phyloP scores from a whole-genome alignment of 2,113 vertebrate species.

The Fregata magnificens region DNA sequence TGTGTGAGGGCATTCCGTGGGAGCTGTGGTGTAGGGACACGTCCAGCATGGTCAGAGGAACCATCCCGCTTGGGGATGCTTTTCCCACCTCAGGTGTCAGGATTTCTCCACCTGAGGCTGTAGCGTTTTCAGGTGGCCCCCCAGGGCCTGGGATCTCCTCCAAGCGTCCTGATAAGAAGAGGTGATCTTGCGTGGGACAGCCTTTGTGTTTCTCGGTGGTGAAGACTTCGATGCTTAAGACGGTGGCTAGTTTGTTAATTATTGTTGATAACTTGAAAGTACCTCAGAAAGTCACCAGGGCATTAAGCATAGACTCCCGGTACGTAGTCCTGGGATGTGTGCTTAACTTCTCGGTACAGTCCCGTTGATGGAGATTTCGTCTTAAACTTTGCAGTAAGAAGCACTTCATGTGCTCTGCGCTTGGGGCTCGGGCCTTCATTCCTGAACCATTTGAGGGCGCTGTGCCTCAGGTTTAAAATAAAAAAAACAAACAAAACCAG shows the following conservation, averaged over 20 bases:
- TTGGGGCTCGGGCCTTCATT: background rate
- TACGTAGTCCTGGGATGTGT: background rate
- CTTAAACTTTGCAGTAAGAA: background rate
- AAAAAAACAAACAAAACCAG: background rate
- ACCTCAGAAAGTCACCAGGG: background rate
- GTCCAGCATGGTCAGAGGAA: accelerated
- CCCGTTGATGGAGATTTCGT: background rate
- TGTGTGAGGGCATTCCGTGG: background rate
- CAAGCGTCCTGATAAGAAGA: background rate
- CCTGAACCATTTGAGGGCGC: constrained; percentile 68
- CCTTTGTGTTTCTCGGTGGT: background rate
- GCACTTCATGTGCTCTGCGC: background rate
- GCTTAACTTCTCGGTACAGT: background rate
- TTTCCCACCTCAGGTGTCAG: background rate
- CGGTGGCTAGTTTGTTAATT: background rate
- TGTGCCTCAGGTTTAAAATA: constrained; percentile 62
- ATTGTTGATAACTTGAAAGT: background rate
- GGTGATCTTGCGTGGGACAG: background rate
- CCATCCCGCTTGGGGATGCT: accelerated
- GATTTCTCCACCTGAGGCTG: background rate
- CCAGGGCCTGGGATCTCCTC: background rate
- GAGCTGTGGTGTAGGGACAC: background rate
- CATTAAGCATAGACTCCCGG: background rate
- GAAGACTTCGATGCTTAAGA: background rate
- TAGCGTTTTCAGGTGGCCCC: background rate